A percentile compares a stretch with the other conserved stretches of the same genome.
phyloP scores from a whole-genome alignment of 92 coral and sea anemone genomes.

The Palythoa grandiflora region DNA sequence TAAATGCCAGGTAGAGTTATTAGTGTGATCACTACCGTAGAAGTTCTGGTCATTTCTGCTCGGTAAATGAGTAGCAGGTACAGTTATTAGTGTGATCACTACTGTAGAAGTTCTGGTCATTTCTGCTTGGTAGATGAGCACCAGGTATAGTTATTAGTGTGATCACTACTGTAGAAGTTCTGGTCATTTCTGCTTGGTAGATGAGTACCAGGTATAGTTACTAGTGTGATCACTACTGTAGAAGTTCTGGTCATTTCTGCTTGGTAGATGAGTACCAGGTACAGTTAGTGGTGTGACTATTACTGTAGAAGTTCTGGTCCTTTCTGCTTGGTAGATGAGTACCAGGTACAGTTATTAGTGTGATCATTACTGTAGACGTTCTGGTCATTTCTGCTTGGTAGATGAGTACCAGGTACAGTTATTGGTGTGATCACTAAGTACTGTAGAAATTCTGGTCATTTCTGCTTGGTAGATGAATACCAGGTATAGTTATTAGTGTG shows the following conservation, averaged over 20 bases:
- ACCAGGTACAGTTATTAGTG: too few relatives aligned
- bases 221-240: constrained; percentile 6
- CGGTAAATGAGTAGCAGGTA: not conserved
- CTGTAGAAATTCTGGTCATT: not conserved
- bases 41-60: not conserved
- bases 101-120: not conserved
- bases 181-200: not conserved
- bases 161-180: constrained; percentile 33
- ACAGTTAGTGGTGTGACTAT: too few relatives aligned
- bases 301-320: too few relatives aligned
- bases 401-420: not conserved
- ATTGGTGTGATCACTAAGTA: constrained; percentile 24
- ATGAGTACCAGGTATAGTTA: not conserved
- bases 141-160: constrained; percentile 20
- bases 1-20: not conserved
- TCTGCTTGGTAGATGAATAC: too few relatives aligned
- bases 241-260: not conserved
- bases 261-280: too few relatives aligned
- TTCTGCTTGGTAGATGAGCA: not conserved
- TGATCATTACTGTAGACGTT: too few relatives aligned
- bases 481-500: too few relatives aligned
- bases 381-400: too few relatives aligned
- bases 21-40: constrained; percentile 23
- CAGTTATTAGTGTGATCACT: constrained; percentile 17
- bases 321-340: too few relatives aligned